Conservation (phyloP, 2,888 invertebrate genomes). For the Exephanes ischioxanthus region DNA sequence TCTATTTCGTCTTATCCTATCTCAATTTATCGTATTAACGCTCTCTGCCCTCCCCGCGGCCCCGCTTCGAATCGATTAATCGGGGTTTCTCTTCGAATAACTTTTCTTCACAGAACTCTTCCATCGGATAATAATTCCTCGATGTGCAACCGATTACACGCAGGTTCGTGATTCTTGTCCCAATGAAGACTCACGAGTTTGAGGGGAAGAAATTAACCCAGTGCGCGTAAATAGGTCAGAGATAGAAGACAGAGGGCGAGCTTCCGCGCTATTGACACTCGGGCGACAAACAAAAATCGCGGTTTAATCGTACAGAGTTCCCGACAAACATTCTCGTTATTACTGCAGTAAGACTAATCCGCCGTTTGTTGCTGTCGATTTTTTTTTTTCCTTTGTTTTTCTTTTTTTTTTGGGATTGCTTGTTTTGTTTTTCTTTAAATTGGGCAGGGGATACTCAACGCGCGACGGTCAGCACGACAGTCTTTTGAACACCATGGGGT, state of each 20-base stretch:
- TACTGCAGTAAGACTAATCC: slow-evolving; percentile 8
- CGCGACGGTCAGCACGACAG: slow-evolving; percentile 84
- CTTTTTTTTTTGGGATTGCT: slow-evolving; percentile 23
- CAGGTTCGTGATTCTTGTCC: slow-evolving; percentile 15
- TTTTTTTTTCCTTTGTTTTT: slow-evolving; percentile 42
- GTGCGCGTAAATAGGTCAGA: slow-evolving; percentile 12
- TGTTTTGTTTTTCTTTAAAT: slow-evolving; percentile 60
- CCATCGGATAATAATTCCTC: not conserved
- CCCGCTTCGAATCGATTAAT: slow-evolving; percentile 22
- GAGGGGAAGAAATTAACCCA: slow-evolving; percentile 31
- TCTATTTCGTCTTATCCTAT: slow-evolving; percentile 74
- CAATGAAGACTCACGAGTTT: slow-evolving; percentile 5
- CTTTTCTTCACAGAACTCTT: slow-evolving; percentile 13
- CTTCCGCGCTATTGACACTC: slow-evolving; percentile 21
- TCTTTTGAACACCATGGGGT: slow-evolving; percentile 85
- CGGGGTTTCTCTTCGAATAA: slow-evolving; percentile 16
- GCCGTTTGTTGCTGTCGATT: slow-evolving; percentile 3
- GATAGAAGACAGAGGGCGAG: slow-evolving; percentile 12
- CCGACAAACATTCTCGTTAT: not conserved
- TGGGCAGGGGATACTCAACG: slow-evolving; percentile 78
- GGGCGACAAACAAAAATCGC: slow-evolving; percentile 12
- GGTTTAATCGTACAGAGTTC: not conserved
- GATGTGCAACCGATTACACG: slow-evolving; percentile 34
- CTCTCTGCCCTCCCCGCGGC: slow-evolving; percentile 61
- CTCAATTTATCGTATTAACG: slow-evolving; percentile 73